phyloP scores from a whole-genome alignment of 92 coral and sea anemone species.

The Heteractis magnifica region DNA sequence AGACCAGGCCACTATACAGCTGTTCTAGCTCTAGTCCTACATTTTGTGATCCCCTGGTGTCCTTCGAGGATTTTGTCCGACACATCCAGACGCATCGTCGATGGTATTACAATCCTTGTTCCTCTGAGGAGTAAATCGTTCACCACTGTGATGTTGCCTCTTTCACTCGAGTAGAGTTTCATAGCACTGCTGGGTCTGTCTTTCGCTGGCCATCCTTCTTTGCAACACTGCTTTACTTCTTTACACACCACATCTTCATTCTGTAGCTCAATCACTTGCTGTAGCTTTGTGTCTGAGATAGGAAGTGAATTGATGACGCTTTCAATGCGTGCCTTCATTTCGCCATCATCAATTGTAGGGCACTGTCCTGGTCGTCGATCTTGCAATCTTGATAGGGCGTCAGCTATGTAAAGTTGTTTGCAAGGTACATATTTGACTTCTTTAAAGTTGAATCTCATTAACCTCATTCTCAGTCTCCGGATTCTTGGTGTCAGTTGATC shows the following conservation, averaged over 20 bases:
- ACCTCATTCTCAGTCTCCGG: conserved; percentile 32
- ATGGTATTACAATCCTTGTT: background rate
- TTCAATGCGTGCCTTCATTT: background rate
- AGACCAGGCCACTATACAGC: background rate
- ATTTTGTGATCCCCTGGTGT: background rate
- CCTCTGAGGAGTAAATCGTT: background rate
- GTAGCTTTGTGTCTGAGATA: background rate
- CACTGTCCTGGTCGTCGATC: background rate
- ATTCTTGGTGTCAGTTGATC: conserved; percentile 36
- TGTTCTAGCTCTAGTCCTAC: background rate
- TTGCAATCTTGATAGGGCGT: conserved; percentile 20
- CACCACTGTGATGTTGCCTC: background rate
- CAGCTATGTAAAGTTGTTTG: conserved; percentile 23
- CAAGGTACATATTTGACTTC: conserved; percentile 24
- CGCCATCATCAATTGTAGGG: background rate
- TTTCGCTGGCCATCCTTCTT: background rate
- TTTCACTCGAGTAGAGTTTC: too few species aligned
- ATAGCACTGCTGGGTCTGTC: background rate
- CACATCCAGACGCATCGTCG: background rate
- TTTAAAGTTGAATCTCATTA: conserved; percentile 36
- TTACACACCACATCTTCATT: background rate
- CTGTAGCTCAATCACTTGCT: background rate
- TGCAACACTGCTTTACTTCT: too few species aligned
- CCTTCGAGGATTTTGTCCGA: background rate
- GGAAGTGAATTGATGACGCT: background rate